These are phyloP conservation scores for Cololabis saira DNA, from an alignment of 2,113 vertebrate species.

Conservation along the genomic window DNA sequence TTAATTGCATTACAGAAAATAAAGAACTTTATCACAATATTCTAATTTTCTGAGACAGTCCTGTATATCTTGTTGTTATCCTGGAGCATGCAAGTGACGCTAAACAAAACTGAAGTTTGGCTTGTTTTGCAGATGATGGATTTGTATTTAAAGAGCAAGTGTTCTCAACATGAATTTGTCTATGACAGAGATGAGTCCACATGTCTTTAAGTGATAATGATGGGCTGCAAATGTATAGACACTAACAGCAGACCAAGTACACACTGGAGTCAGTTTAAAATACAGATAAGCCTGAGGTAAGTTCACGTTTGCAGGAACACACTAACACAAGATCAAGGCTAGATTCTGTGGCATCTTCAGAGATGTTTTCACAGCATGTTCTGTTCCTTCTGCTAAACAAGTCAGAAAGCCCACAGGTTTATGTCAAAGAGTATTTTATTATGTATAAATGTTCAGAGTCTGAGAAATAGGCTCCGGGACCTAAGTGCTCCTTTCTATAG, in stretches of 20 bases:
- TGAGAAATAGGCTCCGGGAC: background rate
- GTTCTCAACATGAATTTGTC: too few species aligned
- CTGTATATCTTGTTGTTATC: too few species aligned
- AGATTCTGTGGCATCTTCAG: background rate
- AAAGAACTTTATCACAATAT: too few species aligned
- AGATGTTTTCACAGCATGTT: slow-evolving; percentile 10
- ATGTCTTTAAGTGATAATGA: background rate
- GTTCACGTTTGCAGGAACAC: slow-evolving; percentile 10
- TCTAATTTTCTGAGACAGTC: too few species aligned
- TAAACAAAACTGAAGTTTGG: too few species aligned
- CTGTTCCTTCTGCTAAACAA: background rate
- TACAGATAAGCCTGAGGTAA: slow-evolving; percentile 17
- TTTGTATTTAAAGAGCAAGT: too few species aligned
- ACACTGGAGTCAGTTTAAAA: slow-evolving; percentile 8
- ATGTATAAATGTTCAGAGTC: too few species aligned
- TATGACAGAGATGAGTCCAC: background rate
- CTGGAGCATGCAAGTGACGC: too few species aligned
- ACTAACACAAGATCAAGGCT: slow-evolving; percentile 40
- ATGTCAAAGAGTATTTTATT: slow-evolving; percentile 10
- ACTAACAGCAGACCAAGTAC: background rate
- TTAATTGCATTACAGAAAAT: too few species aligned
- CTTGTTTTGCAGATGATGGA: too few species aligned
- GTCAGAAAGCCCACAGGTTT: background rate
- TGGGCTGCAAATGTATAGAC: background rate
- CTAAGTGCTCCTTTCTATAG: background rate